Evolutionary conservation across 2,888 invertebrate species (phyloP).

Genomic region (Exephanes ischioxanthus): DNA sequence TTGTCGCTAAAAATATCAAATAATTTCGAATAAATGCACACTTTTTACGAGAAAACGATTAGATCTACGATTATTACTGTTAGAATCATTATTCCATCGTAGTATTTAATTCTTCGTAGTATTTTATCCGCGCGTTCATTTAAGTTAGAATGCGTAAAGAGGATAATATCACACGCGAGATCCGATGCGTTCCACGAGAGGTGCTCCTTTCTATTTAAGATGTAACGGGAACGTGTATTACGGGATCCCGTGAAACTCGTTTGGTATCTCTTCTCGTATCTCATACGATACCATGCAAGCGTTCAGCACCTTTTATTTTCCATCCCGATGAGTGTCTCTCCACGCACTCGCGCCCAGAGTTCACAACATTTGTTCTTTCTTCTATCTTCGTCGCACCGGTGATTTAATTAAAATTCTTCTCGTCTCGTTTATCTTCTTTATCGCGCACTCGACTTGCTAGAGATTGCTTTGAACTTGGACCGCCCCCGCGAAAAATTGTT

Average conservation of each 20-base stretch:
- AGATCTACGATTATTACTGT: constrained; percentile 13
- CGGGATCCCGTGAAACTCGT: constrained; percentile 57
- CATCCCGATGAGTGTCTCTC: neutral
- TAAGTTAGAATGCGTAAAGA: constrained; percentile 7
- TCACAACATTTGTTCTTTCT: constrained; percentile 8
- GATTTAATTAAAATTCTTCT: constrained; percentile 2
- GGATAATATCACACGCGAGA: constrained; percentile 23
- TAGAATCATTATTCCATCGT: neutral
- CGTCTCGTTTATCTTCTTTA: neutral
- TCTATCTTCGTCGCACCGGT: neutral
- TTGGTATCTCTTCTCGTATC: constrained; percentile 59
- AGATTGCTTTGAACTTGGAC: constrained; percentile 69
- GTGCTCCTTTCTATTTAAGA: constrained; percentile 37
- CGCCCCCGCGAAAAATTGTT: constrained; percentile 74
- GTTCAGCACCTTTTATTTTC: constrained; percentile 35
- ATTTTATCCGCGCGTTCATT: constrained; percentile 29
- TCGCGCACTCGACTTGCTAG: constrained; percentile 50
- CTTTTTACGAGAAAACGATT: neutral
- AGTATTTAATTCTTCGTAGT: constrained; percentile 2
- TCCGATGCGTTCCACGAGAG: constrained; percentile 27
- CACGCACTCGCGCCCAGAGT: constrained; percentile 26
- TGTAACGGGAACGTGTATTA: constrained; percentile 57
- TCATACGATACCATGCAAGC: constrained; percentile 49
- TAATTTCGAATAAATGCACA: constrained; percentile 4
- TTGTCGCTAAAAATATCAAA: neutral